Evolutionary conservation across 2,797 vertebrate genomes (phyloP).

Genomic region (Tenualosa thibaudeaui): DNA sequence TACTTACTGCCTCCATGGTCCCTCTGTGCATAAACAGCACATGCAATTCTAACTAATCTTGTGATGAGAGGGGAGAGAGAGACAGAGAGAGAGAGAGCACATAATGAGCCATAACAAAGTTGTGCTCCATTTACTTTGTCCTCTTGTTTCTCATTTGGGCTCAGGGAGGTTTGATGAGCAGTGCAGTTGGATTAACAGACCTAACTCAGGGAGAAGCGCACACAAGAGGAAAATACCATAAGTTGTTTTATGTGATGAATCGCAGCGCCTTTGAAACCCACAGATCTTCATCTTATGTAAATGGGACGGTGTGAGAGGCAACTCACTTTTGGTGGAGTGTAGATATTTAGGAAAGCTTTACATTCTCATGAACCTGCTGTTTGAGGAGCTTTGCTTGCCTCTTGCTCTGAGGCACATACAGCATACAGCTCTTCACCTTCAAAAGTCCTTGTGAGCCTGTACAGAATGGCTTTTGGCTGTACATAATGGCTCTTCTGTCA

Average conservation of each 20-base stretch:
- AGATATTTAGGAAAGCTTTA: neutral
- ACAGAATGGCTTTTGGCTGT: neutral
- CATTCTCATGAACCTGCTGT: neutral
- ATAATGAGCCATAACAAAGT: neutral
- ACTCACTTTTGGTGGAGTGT: neutral
- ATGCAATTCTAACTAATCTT: conserved; percentile 45
- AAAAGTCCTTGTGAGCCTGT: neutral
- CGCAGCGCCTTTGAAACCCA: conserved; percentile 11
- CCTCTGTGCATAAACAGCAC: conserved; percentile 70
- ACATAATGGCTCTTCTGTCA: neutral
- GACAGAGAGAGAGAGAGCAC: neutral
- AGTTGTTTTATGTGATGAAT: conserved; percentile 12
- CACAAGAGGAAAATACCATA: neutral
- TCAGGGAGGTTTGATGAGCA: neutral
- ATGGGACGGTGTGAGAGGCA: neutral
- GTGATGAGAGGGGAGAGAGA: neutral
- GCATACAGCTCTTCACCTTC: neutral
- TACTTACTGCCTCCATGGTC: conserved; percentile 66
- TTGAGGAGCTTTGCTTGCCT: neutral
- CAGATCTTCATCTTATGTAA: conserved; percentile 13
- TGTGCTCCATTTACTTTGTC: neutral
- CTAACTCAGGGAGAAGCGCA: neutral
- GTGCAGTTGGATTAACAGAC: neutral
- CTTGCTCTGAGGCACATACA: neutral
- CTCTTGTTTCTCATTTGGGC: neutral